Percentiles rank a stretch among this genome's conserved stretches.
Conservation (phyloP, 2,113 vertebrate species). For the Heterocephalus glaber region DNA sequence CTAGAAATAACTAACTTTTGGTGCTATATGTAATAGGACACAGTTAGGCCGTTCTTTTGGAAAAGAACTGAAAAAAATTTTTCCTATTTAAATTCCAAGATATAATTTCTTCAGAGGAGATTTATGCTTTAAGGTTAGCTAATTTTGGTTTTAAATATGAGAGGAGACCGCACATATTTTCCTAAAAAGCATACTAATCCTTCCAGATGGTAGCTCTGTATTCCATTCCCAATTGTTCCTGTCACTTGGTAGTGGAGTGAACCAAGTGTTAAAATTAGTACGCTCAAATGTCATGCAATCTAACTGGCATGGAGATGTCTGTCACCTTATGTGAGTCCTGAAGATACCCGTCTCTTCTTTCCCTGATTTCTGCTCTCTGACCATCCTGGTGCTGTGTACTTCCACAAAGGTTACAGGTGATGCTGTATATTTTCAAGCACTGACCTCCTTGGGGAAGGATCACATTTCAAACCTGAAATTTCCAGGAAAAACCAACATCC, state of each 20-base stretch:
- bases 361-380: not conserved
- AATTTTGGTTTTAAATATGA: slow-evolving; percentile 43
- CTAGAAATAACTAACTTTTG: not conserved
- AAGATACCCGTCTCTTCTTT: not conserved
- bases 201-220: slow-evolving; percentile 51
- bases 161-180: not conserved
- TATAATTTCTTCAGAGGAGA: not conserved
- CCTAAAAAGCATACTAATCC: slow-evolving; percentile 52
- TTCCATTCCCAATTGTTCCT: slow-evolving; percentile 50
- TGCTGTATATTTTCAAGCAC: not conserved
- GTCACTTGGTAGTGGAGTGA: slow-evolving; percentile 36
- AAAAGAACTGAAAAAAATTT: not conserved
- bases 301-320: not conserved
- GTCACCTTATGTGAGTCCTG: not conserved
- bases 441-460: not conserved
- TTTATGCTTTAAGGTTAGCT: slow-evolving; percentile 26
- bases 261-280: slow-evolving; percentile 50
- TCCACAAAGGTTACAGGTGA: not conserved
- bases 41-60: not conserved
- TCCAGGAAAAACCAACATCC: not conserved
- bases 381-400: not conserved
- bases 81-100: not conserved
- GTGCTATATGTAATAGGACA: not conserved
- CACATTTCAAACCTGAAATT: not conserved
- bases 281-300: slow-evolving; percentile 23